Evolutionary conservation across 1,140 invertebrate species (phyloP).

Genomic region (Stegodyphus dumicola): DNA sequence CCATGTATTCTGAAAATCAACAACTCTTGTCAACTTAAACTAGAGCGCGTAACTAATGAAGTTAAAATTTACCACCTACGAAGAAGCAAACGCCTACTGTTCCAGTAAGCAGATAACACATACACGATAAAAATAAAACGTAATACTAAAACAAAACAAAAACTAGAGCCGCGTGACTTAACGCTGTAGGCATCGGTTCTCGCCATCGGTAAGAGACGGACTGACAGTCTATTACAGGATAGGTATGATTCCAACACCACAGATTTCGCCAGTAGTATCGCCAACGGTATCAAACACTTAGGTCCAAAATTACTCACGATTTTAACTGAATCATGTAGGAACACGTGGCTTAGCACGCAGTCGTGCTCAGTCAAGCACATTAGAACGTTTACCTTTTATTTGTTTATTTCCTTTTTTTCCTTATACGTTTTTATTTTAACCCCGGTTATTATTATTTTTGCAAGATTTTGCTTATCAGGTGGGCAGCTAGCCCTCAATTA

Average conservation of each 20-base stretch:
- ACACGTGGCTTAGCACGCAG: slow-evolving; percentile 40
- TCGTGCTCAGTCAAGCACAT: slow-evolving; percentile 21
- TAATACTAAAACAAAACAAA: neutral
- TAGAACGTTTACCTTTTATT: slow-evolving; percentile 14
- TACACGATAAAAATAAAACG: neutral
- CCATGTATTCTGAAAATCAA: too few species aligned
- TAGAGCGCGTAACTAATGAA: slow-evolving; percentile 1
- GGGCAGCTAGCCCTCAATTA: slow-evolving; percentile 51
- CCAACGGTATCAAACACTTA: slow-evolving; percentile 42
- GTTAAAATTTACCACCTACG: slow-evolving; percentile 11
- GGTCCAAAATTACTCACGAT: slow-evolving; percentile 55
- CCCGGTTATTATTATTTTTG: slow-evolving; percentile 35
- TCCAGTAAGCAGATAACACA: slow-evolving; percentile 14
- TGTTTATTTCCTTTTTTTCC: slow-evolving; percentile 15
- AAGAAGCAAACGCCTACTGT: slow-evolving; percentile 19
- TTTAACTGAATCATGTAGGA: slow-evolving; percentile 39
- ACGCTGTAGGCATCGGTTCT: neutral
- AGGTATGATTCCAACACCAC: slow-evolving; percentile 9
- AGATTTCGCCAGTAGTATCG: slow-evolving; percentile 23
- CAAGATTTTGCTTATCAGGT: slow-evolving; percentile 54
- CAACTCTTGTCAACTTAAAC: too few species aligned
- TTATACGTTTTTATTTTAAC: slow-evolving; percentile 29
- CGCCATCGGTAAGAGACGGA: neutral
- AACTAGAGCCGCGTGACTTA: neutral
- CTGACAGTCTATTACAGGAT: slow-evolving; percentile 41